Evolutionary conservation across 1,140 invertebrate genomes (phyloP).

Genomic region (Dreissena polymorpha): DNA sequence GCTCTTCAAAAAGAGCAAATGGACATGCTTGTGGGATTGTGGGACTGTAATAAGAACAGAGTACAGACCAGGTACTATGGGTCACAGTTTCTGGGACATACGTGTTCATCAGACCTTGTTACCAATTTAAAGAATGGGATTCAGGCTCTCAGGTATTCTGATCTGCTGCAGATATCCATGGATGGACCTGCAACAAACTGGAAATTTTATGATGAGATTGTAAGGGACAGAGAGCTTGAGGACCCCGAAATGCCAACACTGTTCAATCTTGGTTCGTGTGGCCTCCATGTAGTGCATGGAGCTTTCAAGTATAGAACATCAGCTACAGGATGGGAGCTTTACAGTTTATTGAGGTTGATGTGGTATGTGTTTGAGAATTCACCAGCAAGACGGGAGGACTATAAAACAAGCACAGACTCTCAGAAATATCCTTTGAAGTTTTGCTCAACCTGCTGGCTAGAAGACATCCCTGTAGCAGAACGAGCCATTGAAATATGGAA

Average conservation of each 20-base stretch:
- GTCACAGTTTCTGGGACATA: conserved; percentile 59
- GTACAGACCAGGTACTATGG: conserved; percentile 55
- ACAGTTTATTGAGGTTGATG: conserved; percentile 15
- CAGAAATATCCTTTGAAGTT: conserved; percentile 24
- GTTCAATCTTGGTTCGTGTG: conserved; percentile 56
- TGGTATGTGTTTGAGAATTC: conserved; percentile 74
- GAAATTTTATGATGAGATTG: conserved; percentile 60
- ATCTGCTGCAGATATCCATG: conserved; percentile 62
- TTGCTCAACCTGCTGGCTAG: conserved; percentile 27
- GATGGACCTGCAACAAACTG: conserved; percentile 64
- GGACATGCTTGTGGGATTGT: conserved; percentile 60
- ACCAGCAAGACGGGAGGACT: conserved; percentile 81
- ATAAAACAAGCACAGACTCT: conserved; percentile 80
- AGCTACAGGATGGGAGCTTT: conserved; percentile 46
- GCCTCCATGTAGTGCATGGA: conserved; percentile 57
- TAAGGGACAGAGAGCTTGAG: conserved; percentile 45
- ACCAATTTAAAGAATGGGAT: conserved; percentile 46
- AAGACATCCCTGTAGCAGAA: conserved; percentile 28
- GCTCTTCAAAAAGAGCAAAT: conserved; percentile 56
- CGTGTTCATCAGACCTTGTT: conserved; percentile 56
- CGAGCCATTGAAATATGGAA: conserved; percentile 36
- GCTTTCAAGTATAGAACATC: conserved; percentile 35
- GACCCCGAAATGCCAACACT: conserved; percentile 34
- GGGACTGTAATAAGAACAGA: conserved; percentile 41
- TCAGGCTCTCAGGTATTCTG: conserved; percentile 10